Percentiles rank a stretch among this genome's conserved stretches.
These are phyloP conservation scores for Nineta flava DNA, from an alignment of 2,888 invertebrate species.

Conservation along the genomic window DNA sequence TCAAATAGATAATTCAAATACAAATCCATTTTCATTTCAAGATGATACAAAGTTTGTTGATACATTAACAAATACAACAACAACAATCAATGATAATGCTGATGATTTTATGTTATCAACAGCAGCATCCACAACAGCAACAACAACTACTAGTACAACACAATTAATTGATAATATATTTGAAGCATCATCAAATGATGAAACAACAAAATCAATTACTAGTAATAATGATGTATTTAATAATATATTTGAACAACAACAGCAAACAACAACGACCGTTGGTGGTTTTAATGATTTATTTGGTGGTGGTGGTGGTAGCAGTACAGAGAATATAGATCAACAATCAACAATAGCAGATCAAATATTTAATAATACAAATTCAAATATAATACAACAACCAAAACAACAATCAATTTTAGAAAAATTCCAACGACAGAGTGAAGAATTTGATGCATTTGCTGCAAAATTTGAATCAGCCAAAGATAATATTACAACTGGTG, in stretches of 20 bases:
- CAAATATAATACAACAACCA: background rate
- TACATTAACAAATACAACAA: background rate
- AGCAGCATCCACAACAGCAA: conserved; percentile 13
- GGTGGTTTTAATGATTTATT: background rate
- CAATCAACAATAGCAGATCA: background rate
- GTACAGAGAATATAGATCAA: background rate
- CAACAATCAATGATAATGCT: conserved; percentile 3
- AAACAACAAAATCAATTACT: background rate
- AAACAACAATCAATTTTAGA: conserved; percentile 2
- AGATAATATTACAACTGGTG: conserved; percentile 19
- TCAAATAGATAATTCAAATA: conserved; percentile 4
- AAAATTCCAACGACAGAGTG: conserved; percentile 23
- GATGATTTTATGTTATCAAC: conserved; percentile 1
- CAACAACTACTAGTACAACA: conserved; percentile 12
- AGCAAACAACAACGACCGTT: background rate
- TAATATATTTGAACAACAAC: background rate
- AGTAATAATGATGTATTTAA: background rate
- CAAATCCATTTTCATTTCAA: conserved; percentile 6
- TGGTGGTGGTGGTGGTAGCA: background rate
- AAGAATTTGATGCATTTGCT: conserved; percentile 76
- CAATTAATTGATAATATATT: background rate
- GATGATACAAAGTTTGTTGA: conserved; percentile 2
- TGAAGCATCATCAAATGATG: too few relatives aligned
- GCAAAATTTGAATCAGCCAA: conserved; percentile 67
- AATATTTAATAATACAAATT: too few relatives aligned